Conservation (phyloP, 1,140 invertebrate genomes). For the Coenobita brevimanus region DNA sequence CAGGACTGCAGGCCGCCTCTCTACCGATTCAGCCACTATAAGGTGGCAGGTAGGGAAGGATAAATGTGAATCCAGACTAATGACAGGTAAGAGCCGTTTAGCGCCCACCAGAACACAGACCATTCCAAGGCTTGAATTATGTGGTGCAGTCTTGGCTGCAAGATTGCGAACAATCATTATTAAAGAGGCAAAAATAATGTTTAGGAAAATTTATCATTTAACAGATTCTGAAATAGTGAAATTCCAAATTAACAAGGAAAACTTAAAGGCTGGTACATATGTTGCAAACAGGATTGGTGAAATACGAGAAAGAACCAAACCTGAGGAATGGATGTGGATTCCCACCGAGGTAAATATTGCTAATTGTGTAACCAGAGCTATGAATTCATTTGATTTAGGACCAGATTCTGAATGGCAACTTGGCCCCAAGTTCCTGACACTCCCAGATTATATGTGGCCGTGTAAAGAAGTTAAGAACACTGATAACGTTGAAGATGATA, state of each 20-base stretch:
- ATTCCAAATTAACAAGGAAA: too few relatives aligned
- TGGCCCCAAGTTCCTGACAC: too few relatives aligned
- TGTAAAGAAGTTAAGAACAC: too few relatives aligned
- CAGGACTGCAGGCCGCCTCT: too few relatives aligned
- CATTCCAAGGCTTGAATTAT: conserved; percentile 34
- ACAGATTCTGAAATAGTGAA: too few relatives aligned
- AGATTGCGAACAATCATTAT: neutral
- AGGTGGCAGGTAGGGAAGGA: conserved; percentile 25
- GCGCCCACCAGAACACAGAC: conserved; percentile 13
- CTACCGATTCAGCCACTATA: too few relatives aligned
- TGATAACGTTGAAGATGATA: too few relatives aligned
- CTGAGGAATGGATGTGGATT: too few relatives aligned
- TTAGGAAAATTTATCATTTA: too few relatives aligned
- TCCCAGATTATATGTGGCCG: too few relatives aligned
- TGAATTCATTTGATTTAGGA: neutral
- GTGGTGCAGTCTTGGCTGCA: conserved; percentile 17
- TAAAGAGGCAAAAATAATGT: neutral
- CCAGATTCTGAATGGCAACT: too few relatives aligned
- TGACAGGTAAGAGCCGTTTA: conserved; percentile 3
- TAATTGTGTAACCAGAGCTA: neutral
- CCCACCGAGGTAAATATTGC: conserved; percentile 24
- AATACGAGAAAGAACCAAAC: neutral
- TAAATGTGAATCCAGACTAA: neutral
- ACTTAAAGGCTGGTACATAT: too few relatives aligned
- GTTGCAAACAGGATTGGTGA: conserved; percentile 8